Base-by-base conservation (phyloP, 1,140 invertebrate genomes). In the Ladona fulva region DNA sequence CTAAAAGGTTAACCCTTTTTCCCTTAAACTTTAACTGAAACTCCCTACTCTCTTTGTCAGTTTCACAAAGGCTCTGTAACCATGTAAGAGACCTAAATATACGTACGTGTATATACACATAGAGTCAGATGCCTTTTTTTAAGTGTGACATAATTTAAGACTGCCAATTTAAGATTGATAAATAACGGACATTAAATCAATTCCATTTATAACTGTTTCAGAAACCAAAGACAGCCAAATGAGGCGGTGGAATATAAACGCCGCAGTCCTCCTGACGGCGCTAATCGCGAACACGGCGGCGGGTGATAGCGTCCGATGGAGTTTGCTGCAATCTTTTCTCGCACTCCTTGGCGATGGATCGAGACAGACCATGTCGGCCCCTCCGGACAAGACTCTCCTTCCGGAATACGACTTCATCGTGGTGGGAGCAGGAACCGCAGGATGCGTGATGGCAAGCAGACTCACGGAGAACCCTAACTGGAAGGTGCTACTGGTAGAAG, bases 391-490 rank as follows among this genome's bases (percentile, higher is more conserved):
- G 82, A 75, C 22, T 1, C 74, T 75, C 24, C 74, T 25, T 14
- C 76, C 8, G 66, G 78, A n/a, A 66, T 81, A 73, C 77, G 87
- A 88, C 74, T 87, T 88, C 59, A 84, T 88, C 24, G 79, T 88
- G 0, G 85, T 88, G 0, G 91, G 91, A 12, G 88, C 89, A 1
- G 91, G 91, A 25, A 89, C 89, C 0, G 87, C 87, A 0, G 90
- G 90, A 12, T 87, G 87, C 14, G 87, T 88, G 0, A 77, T 91
- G 16, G 90, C 90, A 0, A 89, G 87, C 79, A 85, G 90, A 19
- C 83, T 97, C 14, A 90, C 92, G 12, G 93, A 94, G 85, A 88
- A 90, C 77, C 78, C 86, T 76, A 80, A 89, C 76, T 89, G 88
- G 86, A 89, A 86, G 77, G 89, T 94, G 10, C 83, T 93, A 0